These are phyloP conservation scores for Agelas oroides DNA, from an alignment of 37 sponge, comb jelly and placozoan genomes.

Conservation along the genomic window DNA sequence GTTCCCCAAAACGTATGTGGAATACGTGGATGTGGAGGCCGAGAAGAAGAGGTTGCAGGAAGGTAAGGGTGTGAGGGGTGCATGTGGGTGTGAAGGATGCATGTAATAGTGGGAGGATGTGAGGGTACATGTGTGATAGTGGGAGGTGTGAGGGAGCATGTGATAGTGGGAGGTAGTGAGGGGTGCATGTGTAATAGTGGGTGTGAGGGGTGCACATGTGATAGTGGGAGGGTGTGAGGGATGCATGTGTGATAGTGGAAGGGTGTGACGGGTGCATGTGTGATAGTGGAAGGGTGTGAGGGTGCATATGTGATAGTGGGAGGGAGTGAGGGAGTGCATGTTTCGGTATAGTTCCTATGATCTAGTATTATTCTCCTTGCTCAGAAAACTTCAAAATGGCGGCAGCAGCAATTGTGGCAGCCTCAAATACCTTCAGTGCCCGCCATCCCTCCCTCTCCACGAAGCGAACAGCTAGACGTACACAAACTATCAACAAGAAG, in stretches of 20 bases:
- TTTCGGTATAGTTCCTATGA: background rate
- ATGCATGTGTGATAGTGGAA: background rate
- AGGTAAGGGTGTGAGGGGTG: conserved; percentile 8
- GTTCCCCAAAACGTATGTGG: conserved; percentile 48
- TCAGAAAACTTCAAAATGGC: conserved; percentile 57
- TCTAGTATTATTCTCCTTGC: background rate
- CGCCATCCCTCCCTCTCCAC: conserved; percentile 13
- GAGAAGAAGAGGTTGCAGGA: conserved; percentile 49
- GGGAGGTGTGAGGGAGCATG: background rate
- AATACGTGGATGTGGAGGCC: conserved; percentile 44
- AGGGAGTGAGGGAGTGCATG: background rate
- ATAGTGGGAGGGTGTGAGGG: background rate
- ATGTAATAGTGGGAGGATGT: too few species aligned
- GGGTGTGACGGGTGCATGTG: conserved; percentile 6
- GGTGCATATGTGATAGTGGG: background rate
- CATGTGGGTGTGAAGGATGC: background rate
- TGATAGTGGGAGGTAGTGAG: too few species aligned
- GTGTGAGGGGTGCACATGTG: too few species aligned
- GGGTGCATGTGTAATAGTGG: too few species aligned
- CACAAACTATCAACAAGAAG: conserved; percentile 47
- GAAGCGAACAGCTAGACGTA: background rate
- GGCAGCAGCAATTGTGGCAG: conserved; percentile 73
- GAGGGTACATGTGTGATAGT: background rate
- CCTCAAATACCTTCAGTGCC: conserved; percentile 54
- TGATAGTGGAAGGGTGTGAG: background rate